phyloP scores from a whole-genome alignment of 2,888 invertebrate genomes.

The Orthosia gothica region DNA sequence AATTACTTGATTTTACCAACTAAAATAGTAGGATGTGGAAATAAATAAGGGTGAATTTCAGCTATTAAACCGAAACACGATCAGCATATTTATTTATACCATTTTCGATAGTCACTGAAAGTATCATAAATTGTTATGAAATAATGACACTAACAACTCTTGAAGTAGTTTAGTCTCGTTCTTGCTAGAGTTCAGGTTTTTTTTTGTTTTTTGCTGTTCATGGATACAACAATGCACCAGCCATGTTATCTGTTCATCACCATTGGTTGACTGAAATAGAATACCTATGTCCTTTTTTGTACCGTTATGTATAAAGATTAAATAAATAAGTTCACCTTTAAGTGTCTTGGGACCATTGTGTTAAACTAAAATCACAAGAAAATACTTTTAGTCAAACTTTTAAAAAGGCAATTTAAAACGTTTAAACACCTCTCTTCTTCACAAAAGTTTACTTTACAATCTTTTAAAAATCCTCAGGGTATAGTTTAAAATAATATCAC shows the following conservation, averaged over 20 bases:
- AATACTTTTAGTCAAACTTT: constrained; percentile 21
- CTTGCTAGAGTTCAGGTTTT: no score
- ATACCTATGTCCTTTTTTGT: neutral
- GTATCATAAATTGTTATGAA: no score
- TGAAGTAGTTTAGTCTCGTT: no score
- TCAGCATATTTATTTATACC: no score
- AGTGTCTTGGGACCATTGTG: neutral
- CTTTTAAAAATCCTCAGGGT: constrained; percentile 35
- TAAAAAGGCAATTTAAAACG: constrained; percentile 11
- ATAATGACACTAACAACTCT: no score
- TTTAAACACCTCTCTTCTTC: constrained; percentile 28
- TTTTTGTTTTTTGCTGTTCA: no score
- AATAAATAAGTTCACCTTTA: neutral
- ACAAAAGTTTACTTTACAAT: constrained; percentile 50
- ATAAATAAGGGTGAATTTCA: neutral
- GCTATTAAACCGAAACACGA: no score
- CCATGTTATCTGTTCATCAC: neutral
- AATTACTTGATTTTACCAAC: no score
- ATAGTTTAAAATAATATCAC: constrained; percentile 53
- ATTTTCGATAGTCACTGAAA: no score
- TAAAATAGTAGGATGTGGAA: neutral
- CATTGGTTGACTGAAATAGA: neutral
- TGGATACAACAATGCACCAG: no score
- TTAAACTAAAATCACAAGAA: neutral
- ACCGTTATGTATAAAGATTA: neutral